Evolutionary conservation across 2,113 vertebrate genomes (phyloP), one percentile per base, ranked within the genome.

Genomic region (Perca fluviatilis): DNA sequence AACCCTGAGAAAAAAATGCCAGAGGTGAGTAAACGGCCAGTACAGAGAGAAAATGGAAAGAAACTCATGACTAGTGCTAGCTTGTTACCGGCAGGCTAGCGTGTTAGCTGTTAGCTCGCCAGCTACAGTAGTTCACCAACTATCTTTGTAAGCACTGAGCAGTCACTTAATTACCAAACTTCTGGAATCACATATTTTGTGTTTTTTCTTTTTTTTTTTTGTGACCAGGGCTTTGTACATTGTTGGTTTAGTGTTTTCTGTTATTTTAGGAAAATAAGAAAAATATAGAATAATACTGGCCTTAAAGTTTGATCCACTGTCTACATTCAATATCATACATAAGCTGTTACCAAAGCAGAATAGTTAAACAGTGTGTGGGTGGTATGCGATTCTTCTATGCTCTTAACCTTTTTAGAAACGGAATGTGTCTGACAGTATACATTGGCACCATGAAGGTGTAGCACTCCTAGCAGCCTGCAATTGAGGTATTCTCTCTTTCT

Each of bases 381-480:
- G 62, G 47, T 57, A 15, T 18, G 40, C 1, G 4, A 36, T 64
- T 30, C 56, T n/a, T 79, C 27, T 66, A 0, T 13, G n/a, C 46
- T 40, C 36, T 36, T 54, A 13, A 66, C 66, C 62, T 64, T 79
- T 77, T 79, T 61, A 19, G 23, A 53, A 80, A 70, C 49, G 71
- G 61, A 23, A 67, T 73, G 72, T 36, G 54, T 80, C 40, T 54
- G 56, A 54, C 40, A 6, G 30, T n/a, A 27, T 18, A 47, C 40
- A 69, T 60, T 1, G 70, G 47, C 78, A 67, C 27, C 19, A 13
- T 23, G 58, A 82, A 68, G 77, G 83, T 86, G 70, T 71, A 30
- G 58, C 77, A 60, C 70, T 63, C 70, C 30, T 33, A 57, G 77
- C 79, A 56, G 53, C 83, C 53, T 76, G 40, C 40, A 53, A 25